Conservation (phyloP, 1,140 invertebrate species). For the Arion vulgaris region DNA sequence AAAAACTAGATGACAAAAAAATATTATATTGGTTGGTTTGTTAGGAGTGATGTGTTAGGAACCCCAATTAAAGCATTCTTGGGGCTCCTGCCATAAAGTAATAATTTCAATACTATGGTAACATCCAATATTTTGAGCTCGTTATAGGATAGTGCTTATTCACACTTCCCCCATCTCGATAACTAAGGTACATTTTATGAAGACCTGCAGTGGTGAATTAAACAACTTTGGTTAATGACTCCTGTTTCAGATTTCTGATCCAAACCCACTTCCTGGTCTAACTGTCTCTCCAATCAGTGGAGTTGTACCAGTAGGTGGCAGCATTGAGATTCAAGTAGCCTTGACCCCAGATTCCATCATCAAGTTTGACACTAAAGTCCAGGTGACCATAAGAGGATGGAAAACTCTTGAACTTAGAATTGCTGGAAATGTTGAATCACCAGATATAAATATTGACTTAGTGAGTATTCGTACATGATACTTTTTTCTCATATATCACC, state of each 20-base stretch:
- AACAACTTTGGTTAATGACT: neutral
- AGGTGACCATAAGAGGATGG: conserved; percentile 68
- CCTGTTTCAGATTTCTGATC: conserved; percentile 65
- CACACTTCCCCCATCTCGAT: too few species aligned
- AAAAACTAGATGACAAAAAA: too few species aligned
- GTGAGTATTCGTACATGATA: conserved; percentile 44
- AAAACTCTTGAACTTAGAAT: conserved; percentile 69
- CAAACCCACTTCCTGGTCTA: conserved; percentile 70
- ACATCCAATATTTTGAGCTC: too few species aligned
- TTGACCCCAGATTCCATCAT: conserved; percentile 69
- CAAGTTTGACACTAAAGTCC: conserved; percentile 72
- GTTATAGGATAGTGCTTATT: too few species aligned
- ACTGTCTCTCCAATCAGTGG: conserved; percentile 68
- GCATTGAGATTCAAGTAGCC: conserved; percentile 62
- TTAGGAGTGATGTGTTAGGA: too few species aligned
- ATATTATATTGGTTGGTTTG: too few species aligned
- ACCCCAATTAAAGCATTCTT: too few species aligned
- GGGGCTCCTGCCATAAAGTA: too few species aligned
- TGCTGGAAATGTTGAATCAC: conserved; percentile 70
- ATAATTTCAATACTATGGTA: too few species aligned
- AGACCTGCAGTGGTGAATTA: neutral
- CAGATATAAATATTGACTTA: conserved; percentile 69
- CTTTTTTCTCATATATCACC: neutral
- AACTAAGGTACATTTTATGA: too few species aligned
- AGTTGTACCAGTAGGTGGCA: conserved; percentile 69